Base-by-base conservation (phyloP, 2,888 invertebrate species). In the Caenorhabditis wallacei region DNA sequence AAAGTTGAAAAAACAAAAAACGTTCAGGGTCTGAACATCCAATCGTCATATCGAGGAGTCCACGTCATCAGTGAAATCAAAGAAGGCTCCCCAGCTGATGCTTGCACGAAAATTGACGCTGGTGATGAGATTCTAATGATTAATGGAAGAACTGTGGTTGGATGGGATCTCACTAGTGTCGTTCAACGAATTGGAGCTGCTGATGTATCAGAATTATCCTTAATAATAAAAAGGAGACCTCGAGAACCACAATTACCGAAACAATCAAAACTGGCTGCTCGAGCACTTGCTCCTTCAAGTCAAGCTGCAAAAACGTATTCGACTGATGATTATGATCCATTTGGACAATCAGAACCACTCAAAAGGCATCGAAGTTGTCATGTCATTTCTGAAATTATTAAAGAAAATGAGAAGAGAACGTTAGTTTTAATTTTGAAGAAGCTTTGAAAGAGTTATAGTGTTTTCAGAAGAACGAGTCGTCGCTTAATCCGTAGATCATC, bases 71-170 rank as follows among this genome's bases (percentile, higher is more conserved):
- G 95, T 20, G 95, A 96, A 92, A 95, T 97, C 70, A 96, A 96
- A 69, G 85, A 95, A 93, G 95, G 96, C 90, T 96, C 96, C 64
- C 96, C 97, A 1, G 97, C 97, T 51, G 96, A 97, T 93, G 95
- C 95, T 43, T 96, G 96, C 88, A 96, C 96, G 1, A 96, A 96
- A 93, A 95, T 98, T 91, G 97, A 97, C 93, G 95, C 95, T 89
- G 98, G 97, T 0, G 98, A 98, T 93, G 98, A 98, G 94, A 96
- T 98, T 88, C 95, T 98, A 53, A 96, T 97, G 94, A 96, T 96
- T 87, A 94, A 94, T 92, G 94, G 94, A 88, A 94, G 94, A 89
- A 94, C 94, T 53, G 87, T 87, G 20, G 84, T 88, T 24, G 88
- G 88, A 26, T 88, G 88, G 88, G 88, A 88, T 69, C 64, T 88